Percentiles rank a stretch among this genome's conserved stretches.
Conservation (phyloP, 2,888 invertebrate species). For the Anagyrus pseudococci region DNA sequence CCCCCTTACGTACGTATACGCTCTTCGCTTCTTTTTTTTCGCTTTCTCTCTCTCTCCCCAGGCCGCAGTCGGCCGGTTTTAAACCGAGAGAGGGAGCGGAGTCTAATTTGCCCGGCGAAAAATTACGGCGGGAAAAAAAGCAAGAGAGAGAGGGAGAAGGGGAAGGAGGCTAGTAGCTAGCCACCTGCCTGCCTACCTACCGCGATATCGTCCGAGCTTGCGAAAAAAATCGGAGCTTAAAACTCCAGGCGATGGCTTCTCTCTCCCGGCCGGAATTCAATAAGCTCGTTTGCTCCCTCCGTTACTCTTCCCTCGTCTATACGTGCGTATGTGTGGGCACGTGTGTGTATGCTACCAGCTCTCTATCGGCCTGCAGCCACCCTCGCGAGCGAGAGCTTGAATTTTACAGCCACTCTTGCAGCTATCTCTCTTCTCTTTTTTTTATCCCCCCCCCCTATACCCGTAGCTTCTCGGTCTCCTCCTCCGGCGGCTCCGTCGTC, state of each 20-base stretch:
- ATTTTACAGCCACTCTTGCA: not conserved
- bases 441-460: not conserved
- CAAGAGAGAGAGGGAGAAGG: no score
- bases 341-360: no score
- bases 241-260: constrained; percentile 19
- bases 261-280: constrained; percentile 37
- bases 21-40: no score
- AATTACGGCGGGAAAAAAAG: not conserved
- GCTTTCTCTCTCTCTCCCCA: not conserved
- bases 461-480: not conserved
- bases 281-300: constrained; percentile 28
- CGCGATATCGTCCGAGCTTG: constrained; percentile 1
- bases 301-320: no score
- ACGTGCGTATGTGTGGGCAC: no score
- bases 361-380: no score
- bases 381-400: no score
- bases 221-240: constrained; percentile 26
- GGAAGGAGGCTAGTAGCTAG: no score
- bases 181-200: not conserved
- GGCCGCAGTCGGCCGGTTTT: no score
- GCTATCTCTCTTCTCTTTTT: constrained; percentile 1
- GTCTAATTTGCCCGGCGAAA: constrained; percentile 6
- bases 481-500: no score
- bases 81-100: no score
- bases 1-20: no score